A percentile compares a stretch with the other conserved stretches of the same genome.
These are phyloP conservation scores for Spermophilus dauricus DNA, from an alignment of 2,113 vertebrate species.

Conservation along the genomic window DNA sequence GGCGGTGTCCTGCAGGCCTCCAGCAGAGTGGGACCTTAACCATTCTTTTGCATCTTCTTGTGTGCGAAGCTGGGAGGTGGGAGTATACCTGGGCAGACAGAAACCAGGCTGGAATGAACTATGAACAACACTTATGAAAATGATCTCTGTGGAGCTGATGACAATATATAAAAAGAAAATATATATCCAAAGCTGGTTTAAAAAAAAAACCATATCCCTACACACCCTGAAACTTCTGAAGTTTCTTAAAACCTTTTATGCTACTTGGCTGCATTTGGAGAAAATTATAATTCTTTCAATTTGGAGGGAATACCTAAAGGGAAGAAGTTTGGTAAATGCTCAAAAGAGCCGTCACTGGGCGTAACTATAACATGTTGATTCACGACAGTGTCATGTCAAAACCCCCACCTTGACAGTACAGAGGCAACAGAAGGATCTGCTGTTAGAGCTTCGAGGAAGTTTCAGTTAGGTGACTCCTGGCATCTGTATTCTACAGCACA, in stretches of 20 bases:
- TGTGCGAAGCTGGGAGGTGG: slow-evolving; percentile 94
- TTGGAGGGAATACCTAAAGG: slow-evolving; percentile 52
- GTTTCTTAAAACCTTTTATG: slow-evolving; percentile 49
- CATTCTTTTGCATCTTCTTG: slow-evolving; percentile 98
- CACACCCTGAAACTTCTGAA: slow-evolving; percentile 59
- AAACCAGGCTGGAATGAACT: slow-evolving; percentile 12
- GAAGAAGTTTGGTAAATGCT: slow-evolving; percentile 38
- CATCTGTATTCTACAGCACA: background rate
- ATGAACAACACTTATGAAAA: background rate
- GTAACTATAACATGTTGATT: slow-evolving; percentile 74
- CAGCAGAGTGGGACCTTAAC: slow-evolving; percentile 96
- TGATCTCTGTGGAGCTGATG: background rate
- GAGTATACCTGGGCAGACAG: slow-evolving; percentile 92
- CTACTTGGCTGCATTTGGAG: slow-evolving; percentile 49
- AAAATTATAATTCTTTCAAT: slow-evolving; percentile 52
- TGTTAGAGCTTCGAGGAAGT: background rate
- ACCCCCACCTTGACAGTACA: slow-evolving; percentile 37
- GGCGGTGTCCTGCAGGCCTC: slow-evolving; percentile 95
- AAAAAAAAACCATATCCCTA: background rate
- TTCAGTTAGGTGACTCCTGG: slow-evolving; percentile 35
- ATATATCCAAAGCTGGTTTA: slow-evolving; percentile 20
- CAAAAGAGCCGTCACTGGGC: slow-evolving; percentile 52
- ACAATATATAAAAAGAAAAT: background rate
- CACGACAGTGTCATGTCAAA: slow-evolving; percentile 67
- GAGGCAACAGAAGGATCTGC: background rate